Evolutionary conservation across 2,113 vertebrate species (phyloP).

Genomic region (Nesospiza acunhae): DNA sequence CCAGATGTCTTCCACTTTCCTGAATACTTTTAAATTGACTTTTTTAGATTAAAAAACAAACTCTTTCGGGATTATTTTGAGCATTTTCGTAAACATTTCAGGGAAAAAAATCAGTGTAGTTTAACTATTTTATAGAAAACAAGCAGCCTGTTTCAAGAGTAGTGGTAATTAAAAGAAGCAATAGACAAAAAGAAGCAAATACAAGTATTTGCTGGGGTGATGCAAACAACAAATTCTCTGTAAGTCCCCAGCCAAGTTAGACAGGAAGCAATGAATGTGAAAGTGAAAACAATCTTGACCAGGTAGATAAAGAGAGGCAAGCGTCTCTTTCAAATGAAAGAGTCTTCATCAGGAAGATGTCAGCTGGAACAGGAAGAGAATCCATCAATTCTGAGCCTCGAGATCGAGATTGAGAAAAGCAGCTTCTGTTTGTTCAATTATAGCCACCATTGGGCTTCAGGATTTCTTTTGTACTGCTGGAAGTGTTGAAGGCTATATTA

Average conservation of each 20-base stretch:
- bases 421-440: slow-evolving; percentile 50
- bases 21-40: neutral
- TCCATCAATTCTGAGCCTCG: slow-evolving; percentile 23
- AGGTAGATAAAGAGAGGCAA: slow-evolving; percentile 20
- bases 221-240: neutral
- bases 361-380: slow-evolving; percentile 41
- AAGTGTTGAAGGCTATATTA: neutral
- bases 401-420: neutral
- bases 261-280: neutral
- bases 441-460: neutral
- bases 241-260: neutral
- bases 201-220: neutral
- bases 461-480: slow-evolving; percentile 7
- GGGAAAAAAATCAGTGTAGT: neutral
- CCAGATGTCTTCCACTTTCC: neutral
- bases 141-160: neutral
- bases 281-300: neutral
- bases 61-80: neutral
- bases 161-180: slow-evolving; percentile 22
- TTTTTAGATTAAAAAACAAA: neutral
- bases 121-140: neutral
- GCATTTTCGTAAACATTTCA: neutral
- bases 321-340: neutral
- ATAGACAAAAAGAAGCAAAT: neutral
- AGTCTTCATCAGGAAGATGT: slow-evolving; percentile 32